Evolutionary conservation across 2,797 vertebrate species (phyloP).

Genomic region (Alcedo quadribrachys): DNA sequence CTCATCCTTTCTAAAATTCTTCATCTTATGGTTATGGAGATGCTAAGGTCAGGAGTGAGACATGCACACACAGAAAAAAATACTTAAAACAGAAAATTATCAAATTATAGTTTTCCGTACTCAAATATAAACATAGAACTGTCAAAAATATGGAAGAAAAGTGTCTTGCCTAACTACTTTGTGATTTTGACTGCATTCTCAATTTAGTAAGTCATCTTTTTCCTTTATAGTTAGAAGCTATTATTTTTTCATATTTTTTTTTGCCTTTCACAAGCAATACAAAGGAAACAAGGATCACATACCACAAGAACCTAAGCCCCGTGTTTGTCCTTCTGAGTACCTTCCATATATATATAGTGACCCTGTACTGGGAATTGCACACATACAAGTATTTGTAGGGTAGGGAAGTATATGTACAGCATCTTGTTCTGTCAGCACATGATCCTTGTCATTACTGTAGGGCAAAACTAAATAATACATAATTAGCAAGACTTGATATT

Average conservation of each 20-base stretch:
- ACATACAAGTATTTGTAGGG: neutral
- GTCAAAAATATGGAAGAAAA: neutral
- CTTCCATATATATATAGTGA: rapidly evolving
- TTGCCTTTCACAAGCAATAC: neutral
- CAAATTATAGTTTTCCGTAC: neutral
- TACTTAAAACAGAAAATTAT: neutral
- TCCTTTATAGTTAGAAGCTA: neutral
- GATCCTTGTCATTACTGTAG: neutral
- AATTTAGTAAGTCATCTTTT: neutral
- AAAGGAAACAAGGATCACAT: neutral
- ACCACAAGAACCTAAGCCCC: neutral
- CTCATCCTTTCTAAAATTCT: neutral
- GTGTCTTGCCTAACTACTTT: neutral
- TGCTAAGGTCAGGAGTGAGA: neutral
- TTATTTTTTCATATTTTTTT: neutral
- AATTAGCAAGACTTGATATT: neutral
- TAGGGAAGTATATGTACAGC: neutral
- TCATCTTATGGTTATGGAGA: neutral
- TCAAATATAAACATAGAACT: neutral
- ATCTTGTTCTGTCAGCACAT: neutral
- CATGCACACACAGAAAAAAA: neutral
- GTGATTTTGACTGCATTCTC: neutral
- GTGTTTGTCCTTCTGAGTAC: neutral
- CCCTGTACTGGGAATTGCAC: neutral
- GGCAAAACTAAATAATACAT: neutral